Conservation (phyloP, 2,113 vertebrate genomes). For the Anarhynchus alexandrinus region DNA sequence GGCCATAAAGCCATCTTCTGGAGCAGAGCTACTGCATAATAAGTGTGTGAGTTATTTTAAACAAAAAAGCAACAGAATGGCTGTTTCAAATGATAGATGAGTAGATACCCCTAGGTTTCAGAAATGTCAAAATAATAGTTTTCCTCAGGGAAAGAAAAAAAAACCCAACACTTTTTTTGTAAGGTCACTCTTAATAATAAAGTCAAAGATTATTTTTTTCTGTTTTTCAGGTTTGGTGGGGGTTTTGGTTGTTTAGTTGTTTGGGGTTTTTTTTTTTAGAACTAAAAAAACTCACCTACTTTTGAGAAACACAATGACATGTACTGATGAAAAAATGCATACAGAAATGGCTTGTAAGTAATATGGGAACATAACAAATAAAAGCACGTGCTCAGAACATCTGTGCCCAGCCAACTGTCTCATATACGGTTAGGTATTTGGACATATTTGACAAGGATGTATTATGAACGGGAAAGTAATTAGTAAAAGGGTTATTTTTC, state of each 20-base stretch:
- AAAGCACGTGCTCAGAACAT: background rate
- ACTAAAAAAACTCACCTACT: background rate
- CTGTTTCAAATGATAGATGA: background rate
- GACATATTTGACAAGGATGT: background rate
- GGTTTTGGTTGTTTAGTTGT: rapidly evolving
- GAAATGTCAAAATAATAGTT: background rate
- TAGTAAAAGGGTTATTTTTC: background rate
- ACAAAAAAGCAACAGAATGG: background rate
- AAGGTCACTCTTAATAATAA: background rate
- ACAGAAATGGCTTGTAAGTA: background rate
- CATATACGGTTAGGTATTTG: background rate
- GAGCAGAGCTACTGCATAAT: background rate
- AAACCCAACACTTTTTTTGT: background rate
- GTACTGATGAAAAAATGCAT: background rate
- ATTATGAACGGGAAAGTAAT: background rate
- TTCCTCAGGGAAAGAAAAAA: background rate
- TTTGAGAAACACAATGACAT: background rate
- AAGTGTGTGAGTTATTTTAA: conserved; percentile 36
- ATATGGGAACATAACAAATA: background rate
- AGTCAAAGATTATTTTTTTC: background rate
- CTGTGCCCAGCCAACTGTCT: background rate
- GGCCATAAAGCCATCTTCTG: background rate
- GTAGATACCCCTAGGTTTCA: background rate
- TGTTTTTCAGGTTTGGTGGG: background rate
- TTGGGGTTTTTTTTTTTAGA: background rate